Conservation (phyloP, 2,113 vertebrate genomes). For the Ptilonorhynchus violaceus region DNA sequence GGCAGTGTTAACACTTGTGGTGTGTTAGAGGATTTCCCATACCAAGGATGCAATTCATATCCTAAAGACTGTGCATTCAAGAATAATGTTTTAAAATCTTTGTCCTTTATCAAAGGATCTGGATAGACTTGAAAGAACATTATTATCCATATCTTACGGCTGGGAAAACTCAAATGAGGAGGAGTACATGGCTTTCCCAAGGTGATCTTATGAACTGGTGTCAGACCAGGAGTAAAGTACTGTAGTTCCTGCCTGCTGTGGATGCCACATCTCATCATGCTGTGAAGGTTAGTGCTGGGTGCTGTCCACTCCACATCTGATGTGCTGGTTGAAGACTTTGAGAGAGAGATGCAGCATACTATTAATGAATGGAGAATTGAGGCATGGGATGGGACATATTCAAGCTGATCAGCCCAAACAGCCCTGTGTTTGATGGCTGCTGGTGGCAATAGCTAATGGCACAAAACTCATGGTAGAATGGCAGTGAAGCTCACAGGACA, state of each 20-base stretch:
- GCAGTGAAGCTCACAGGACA: background rate
- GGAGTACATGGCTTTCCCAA: background rate
- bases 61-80: background rate
- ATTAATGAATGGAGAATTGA: background rate
- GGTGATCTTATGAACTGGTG: background rate
- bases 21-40: background rate
- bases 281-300: background rate
- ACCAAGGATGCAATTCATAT: conserved; percentile 7
- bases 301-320: background rate
- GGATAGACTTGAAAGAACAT: background rate
- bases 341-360: background rate
- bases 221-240: background rate
- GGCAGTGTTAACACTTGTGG: background rate
- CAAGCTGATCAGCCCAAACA: background rate
- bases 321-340: background rate
- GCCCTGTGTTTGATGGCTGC: background rate
- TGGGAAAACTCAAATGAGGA: background rate
- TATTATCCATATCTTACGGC: conserved; percentile 4
- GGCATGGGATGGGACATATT: background rate
- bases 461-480: background rate
- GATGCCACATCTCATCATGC: background rate
- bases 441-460: background rate
- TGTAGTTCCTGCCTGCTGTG: background rate
- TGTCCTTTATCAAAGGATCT: background rate
- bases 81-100: conserved; percentile 29